A percentile compares a stretch with the other conserved stretches of the same genome.
Conservation (phyloP, 2,113 vertebrate genomes). For the Psilopogon haemacephalus region DNA sequence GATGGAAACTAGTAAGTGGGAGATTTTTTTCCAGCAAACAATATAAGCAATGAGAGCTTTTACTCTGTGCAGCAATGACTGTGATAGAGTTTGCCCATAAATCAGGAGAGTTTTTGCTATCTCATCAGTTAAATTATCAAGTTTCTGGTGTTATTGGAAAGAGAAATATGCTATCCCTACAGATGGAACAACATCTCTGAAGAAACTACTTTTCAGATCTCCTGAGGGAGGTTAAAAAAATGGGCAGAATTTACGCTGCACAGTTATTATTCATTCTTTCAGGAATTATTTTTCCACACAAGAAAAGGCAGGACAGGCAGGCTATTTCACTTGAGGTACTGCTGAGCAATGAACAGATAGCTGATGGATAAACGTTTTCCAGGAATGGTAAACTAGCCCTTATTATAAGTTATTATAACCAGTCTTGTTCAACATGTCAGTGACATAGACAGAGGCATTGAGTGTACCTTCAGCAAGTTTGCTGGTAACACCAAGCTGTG, state of each 20-base stretch:
- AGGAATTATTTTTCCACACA: neutral
- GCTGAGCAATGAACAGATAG: neutral
- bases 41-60: neutral
- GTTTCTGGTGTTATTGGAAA: neutral
- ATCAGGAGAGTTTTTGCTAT: neutral
- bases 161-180: neutral
- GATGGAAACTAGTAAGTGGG: neutral
- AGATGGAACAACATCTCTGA: slow-evolving; percentile 11
- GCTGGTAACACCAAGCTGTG: too few species aligned
- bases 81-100: neutral
- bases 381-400: neutral
- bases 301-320: slow-evolving; percentile 12
- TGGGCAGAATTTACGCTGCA: neutral
- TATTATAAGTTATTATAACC: too few species aligned
- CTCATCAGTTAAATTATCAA: neutral
- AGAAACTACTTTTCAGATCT: neutral
- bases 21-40: neutral
- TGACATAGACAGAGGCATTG: too few species aligned
- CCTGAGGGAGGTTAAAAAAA: neutral
- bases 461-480: too few species aligned
- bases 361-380: neutral
- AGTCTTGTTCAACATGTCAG: too few species aligned
- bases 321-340: neutral
- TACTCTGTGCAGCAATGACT: neutral
- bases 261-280: slow-evolving; percentile 1